Percentiles rank a stretch among this genome's conserved stretches.
phyloP scores from a whole-genome alignment of 2,797 vertebrate genomes.

The Percopsis omiscomaycus region DNA sequence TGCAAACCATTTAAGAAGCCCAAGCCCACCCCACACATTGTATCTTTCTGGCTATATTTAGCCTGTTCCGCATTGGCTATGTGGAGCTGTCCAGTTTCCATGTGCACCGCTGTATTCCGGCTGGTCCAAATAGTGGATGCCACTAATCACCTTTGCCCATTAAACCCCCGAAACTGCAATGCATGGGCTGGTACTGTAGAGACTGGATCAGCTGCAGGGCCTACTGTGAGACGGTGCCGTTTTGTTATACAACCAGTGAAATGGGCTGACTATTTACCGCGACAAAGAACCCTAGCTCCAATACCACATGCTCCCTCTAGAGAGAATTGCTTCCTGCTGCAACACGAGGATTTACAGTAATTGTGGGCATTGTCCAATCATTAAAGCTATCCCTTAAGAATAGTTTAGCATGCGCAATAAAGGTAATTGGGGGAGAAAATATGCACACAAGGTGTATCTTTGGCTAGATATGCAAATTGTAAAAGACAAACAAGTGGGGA shows the following conservation, averaged over 20 bases:
- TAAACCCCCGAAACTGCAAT: constrained; percentile 19
- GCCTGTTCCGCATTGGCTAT: constrained; percentile 1
- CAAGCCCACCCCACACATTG: constrained; percentile 26
- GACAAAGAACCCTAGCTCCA: constrained; percentile 30
- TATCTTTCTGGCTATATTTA: constrained; percentile 44
- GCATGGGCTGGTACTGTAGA: constrained; percentile 26
- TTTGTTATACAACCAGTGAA: constrained; percentile 46
- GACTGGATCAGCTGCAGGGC: constrained; percentile 20
- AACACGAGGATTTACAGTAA: neutral
- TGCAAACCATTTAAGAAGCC: constrained; percentile 55
- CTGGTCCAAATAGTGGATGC: neutral
- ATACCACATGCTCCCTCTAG: constrained; percentile 26
- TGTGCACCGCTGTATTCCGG: constrained; percentile 1
- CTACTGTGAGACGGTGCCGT: constrained; percentile 3
- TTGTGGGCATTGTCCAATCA: constrained; percentile 1
- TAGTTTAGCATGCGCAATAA: neutral
- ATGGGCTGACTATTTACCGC: constrained; percentile 12
- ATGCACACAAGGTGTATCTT: neutral
- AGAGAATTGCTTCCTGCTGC: constrained; percentile 3
- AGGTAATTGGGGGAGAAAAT: neutral
- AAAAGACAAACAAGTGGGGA: neutral
- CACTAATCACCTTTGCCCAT: constrained; percentile 2
- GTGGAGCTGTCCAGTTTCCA: neutral
- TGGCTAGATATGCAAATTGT: neutral
- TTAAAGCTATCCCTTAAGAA: neutral